Evolutionary conservation across 2,797 vertebrate genomes (phyloP).

Genomic region (Phataginus tricuspis): DNA sequence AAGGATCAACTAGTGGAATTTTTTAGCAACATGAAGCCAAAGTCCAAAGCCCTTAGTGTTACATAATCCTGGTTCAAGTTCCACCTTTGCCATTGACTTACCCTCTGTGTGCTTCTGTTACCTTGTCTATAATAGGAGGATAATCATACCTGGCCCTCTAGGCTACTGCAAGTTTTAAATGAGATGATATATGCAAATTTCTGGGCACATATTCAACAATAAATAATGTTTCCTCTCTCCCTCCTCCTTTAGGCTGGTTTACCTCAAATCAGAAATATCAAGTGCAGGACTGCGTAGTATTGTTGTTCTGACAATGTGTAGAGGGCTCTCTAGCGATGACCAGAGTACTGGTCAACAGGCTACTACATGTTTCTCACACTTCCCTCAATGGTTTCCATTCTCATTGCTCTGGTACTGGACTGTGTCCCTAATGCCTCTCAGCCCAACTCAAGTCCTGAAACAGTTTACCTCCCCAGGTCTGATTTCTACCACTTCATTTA

Average conservation of each 20-base stretch:
- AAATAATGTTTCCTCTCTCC: neutral
- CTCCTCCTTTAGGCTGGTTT: neutral
- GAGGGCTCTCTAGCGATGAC: neutral
- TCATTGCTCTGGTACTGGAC: neutral
- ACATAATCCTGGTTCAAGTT: neutral
- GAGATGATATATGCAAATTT: neutral
- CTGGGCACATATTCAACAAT: neutral
- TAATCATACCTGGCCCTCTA: neutral
- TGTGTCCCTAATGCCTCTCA: neutral
- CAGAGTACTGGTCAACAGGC: neutral
- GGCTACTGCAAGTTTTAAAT: neutral
- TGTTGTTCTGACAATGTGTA: neutral
- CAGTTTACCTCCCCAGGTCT: neutral
- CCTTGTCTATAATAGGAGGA: neutral
- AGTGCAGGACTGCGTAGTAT: fast-evolving
- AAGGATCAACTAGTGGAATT: neutral
- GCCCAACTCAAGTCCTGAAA: neutral
- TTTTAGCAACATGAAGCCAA: neutral
- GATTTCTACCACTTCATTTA: too few species aligned
- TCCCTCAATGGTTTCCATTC: neutral
- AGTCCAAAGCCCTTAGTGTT: neutral
- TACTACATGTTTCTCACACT: neutral
- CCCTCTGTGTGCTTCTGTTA: neutral
- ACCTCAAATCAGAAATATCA: neutral
- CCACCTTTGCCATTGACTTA: too few species aligned